phyloP scores from a whole-genome alignment of 2,888 invertebrate species.

The Xanthorhoe spadicearia region DNA sequence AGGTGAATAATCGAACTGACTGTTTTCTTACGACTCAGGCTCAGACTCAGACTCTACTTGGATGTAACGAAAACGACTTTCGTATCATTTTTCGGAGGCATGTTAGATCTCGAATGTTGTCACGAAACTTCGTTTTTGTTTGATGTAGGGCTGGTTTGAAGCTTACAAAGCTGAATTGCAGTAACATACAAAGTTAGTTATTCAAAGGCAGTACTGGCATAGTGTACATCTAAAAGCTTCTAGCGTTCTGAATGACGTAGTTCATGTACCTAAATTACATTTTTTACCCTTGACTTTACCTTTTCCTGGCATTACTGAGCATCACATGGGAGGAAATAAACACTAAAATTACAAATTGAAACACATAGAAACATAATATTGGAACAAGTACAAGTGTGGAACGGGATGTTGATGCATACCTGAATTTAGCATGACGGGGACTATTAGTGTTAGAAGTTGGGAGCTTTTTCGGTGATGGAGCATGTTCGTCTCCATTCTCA shows the following conservation, averaged over 20 bases:
- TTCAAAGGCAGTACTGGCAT: slow-evolving; percentile 11
- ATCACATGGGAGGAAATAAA: slow-evolving; percentile 12
- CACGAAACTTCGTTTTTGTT: no score
- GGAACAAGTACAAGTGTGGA: no score
- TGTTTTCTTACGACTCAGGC: no score
- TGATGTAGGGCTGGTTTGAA: no score
- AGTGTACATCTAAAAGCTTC: slow-evolving; percentile 10
- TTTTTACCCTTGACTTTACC: slow-evolving; percentile 17
- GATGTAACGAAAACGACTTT: no score
- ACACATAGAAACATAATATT: not conserved
- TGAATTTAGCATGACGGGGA: slow-evolving; percentile 88
- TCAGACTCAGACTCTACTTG: no score
- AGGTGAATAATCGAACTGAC: no score
- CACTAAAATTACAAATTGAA: not conserved
- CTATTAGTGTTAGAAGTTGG: slow-evolving; percentile 86
- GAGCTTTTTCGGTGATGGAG: slow-evolving; percentile 86
- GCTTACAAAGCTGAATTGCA: no score
- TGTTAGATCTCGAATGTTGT: no score
- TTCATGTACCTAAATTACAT: slow-evolving; percentile 1
- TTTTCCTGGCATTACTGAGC: slow-evolving; percentile 9
- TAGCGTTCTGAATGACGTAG: not conserved
- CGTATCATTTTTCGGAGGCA: no score
- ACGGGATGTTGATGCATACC: slow-evolving; percentile 50
- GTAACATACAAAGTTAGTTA: not conserved
- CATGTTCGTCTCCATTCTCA: slow-evolving; percentile 92